These are phyloP conservation scores for Helostoma temminkii DNA, from an alignment of 2,797 vertebrate genomes.

Conservation along the genomic window DNA sequence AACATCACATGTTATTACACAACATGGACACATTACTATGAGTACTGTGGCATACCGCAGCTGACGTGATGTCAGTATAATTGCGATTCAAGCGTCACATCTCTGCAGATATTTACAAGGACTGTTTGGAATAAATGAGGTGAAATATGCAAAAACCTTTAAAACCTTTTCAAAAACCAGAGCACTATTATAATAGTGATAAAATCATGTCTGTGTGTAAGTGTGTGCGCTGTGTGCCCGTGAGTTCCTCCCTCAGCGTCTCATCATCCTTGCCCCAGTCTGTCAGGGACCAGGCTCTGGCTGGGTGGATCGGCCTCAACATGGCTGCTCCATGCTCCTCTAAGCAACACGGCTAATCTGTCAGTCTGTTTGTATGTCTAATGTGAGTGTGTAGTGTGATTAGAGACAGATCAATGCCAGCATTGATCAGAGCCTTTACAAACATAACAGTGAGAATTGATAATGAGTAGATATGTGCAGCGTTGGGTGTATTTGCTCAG, in stretches of 20 bases:
- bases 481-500: not conserved
- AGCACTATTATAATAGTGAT: too few relatives aligned
- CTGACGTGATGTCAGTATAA: too few relatives aligned
- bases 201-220: too few relatives aligned
- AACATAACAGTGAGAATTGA: conserved; percentile 12
- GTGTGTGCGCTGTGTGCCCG: not conserved
- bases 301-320: conserved; percentile 33
- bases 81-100: conserved; percentile 1
- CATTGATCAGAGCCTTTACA: conserved; percentile 29
- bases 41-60: too few relatives aligned
- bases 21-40: too few relatives aligned
- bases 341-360: conserved; percentile 32
- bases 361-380: conserved; percentile 20
- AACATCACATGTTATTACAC: too few relatives aligned
- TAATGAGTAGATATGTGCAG: not conserved
- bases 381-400: conserved; percentile 19
- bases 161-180: too few relatives aligned
- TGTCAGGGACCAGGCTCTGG: not conserved
- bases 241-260: not conserved
- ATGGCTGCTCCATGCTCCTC: conserved; percentile 26
- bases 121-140: too few relatives aligned
- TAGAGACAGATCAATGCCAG: conserved; percentile 28
- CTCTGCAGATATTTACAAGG: too few relatives aligned
- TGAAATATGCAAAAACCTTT: not conserved
- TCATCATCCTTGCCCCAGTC: not conserved